A percentile compares a stretch with the other conserved stretches of the same genome.
Evolutionary conservation across 2,797 vertebrate genomes (phyloP).

Genomic region (Cephalopachus bancanus): DNA sequence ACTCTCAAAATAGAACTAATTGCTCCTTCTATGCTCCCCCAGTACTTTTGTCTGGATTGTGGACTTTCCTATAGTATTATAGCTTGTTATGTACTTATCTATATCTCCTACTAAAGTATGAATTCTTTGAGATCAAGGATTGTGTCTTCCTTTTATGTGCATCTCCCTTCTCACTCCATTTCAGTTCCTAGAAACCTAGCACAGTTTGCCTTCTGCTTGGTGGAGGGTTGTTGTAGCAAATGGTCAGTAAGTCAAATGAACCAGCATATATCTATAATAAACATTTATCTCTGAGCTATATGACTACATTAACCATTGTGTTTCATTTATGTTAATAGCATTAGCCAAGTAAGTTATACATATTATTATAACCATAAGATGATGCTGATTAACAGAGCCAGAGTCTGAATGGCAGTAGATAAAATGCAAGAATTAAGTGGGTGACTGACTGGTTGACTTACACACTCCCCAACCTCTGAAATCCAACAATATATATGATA

Average conservation of each 20-base stretch:
- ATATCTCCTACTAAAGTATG: neutral
- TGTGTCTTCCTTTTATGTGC: neutral
- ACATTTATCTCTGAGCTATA: neutral
- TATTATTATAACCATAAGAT: neutral
- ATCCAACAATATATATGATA: neutral
- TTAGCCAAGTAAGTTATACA: neutral
- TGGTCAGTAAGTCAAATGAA: neutral
- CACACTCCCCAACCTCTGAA: neutral
- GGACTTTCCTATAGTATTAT: neutral
- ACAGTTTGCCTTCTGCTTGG: neutral
- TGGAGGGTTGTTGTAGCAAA: neutral
- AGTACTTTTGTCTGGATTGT: neutral
- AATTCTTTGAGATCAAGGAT: neutral
- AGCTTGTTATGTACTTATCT: neutral
- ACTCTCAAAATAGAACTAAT: neutral
- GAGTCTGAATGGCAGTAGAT: neutral
- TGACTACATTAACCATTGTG: neutral
- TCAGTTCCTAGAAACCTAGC: constrained; percentile 27
- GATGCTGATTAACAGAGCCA: neutral
- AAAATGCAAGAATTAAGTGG: neutral
- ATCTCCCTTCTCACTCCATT: neutral
- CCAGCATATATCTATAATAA: neutral
- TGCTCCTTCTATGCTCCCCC: neutral
- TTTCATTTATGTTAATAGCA: neutral
- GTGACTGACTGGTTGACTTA: neutral